These are phyloP conservation scores for Darevskia nairensis DNA, from an alignment of 2,797 vertebrate genomes.

Conservation along the genomic window DNA sequence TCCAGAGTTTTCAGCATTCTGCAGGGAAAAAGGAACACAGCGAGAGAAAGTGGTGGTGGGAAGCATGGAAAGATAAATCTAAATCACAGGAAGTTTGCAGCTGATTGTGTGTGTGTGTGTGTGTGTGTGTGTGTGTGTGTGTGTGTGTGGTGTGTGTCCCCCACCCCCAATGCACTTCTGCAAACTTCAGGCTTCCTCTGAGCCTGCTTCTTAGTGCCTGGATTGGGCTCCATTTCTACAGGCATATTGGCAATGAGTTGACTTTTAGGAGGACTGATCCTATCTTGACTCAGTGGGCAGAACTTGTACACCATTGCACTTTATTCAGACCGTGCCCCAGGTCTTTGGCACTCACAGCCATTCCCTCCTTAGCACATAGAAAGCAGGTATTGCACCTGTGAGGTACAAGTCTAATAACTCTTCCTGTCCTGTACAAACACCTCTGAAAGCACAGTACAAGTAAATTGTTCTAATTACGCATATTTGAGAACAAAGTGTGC, in stretches of 20 bases:
- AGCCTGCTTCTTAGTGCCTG: background rate
- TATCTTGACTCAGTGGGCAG: background rate
- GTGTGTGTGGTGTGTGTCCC: too few relatives aligned
- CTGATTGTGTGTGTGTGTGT: too few relatives aligned
- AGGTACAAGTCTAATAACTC: background rate
- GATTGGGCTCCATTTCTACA: background rate
- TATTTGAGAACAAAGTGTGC: slow-evolving; percentile 31
- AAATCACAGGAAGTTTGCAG: background rate
- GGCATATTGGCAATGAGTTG: background rate
- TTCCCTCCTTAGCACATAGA: background rate
- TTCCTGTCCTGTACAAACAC: slow-evolving; percentile 19
- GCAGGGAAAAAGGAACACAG: background rate
- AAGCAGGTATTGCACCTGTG: background rate
- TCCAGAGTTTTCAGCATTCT: background rate
- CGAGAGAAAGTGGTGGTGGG: too few relatives aligned
- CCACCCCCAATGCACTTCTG: too few relatives aligned
- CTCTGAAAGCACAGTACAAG: slow-evolving; percentile 22
- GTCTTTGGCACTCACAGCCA: background rate
- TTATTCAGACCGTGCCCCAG: background rate
- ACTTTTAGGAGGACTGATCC: background rate
- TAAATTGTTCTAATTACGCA: slow-evolving; percentile 33
- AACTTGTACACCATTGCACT: background rate
- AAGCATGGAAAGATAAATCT: background rate
- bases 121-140: too few relatives aligned
- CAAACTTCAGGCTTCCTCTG: background rate